phyloP scores from a whole-genome alignment of 2,888 invertebrate genomes.

The Cheilosia scutellata region DNA sequence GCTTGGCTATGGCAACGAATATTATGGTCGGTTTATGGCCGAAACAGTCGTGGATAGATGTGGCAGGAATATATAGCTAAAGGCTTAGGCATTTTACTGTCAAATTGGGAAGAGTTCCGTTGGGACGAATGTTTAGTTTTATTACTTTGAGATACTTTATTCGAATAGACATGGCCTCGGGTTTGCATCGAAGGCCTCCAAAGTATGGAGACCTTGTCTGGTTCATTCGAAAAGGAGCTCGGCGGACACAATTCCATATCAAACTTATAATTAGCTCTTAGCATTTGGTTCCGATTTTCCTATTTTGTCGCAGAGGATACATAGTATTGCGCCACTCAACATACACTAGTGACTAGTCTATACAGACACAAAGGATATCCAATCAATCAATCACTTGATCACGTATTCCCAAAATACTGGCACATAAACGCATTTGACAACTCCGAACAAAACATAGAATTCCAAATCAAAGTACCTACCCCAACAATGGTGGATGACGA shows the following conservation, averaged over 20 bases:
- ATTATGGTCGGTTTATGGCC: neutral
- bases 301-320: neutral
- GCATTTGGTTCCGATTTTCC: constrained; percentile 10
- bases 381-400: constrained; percentile 73
- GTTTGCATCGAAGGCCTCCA: too few relatives aligned
- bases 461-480: constrained; percentile 62
- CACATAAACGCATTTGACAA: constrained; percentile 64
- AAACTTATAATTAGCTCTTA: constrained; percentile 55
- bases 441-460: constrained; percentile 60
- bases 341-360: constrained; percentile 25
- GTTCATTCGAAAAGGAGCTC: too few relatives aligned
- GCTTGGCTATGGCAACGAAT: neutral
- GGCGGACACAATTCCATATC: neutral
- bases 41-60: neutral
- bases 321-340: constrained; percentile 13
- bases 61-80: constrained; percentile 6
- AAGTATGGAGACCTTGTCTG: too few relatives aligned
- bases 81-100: neutral
- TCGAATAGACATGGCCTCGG: neutral
- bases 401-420: constrained; percentile 49
- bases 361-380: constrained; percentile 58
- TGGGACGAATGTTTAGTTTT: constrained; percentile 2
- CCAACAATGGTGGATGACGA: neutral
- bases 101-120: neutral
- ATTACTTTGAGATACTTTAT: neutral